Percentiles rank a stretch among this genome's conserved stretches.
These are phyloP conservation scores for Pseudanteris insignis DNA, from an alignment of 2,888 invertebrate genomes.

Conservation along the genomic window DNA sequence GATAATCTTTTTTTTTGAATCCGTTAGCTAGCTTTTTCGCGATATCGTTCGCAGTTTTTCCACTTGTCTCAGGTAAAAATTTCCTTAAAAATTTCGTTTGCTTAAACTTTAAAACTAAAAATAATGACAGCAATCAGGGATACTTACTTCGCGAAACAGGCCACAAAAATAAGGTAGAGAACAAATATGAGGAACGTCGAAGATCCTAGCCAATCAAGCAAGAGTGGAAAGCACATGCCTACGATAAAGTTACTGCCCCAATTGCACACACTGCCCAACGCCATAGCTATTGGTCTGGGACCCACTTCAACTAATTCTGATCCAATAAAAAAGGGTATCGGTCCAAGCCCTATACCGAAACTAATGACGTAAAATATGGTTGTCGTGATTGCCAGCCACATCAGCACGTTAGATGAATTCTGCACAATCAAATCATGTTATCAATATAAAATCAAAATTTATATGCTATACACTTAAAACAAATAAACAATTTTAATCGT, in stretches of 20 bases:
- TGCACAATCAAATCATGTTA: too few species aligned
- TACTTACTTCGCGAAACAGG: conserved; percentile 71
- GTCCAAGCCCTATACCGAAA: conserved; percentile 86
- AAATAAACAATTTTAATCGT: too few species aligned
- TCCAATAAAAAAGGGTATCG: conserved; percentile 87
- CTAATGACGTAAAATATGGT: conserved; percentile 80
- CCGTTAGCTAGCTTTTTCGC: conserved; percentile 73
- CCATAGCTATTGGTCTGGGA: conserved; percentile 86
- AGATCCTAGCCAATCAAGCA: conserved; percentile 74
- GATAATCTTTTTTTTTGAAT: conserved; percentile 67
- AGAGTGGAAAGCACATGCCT: conserved; percentile 78
- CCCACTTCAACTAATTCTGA: conserved; percentile 87
- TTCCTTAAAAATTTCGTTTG: conserved; percentile 69
- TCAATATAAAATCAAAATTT: too few species aligned
- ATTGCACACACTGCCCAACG: conserved; percentile 84
- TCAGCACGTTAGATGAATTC: too few species aligned
- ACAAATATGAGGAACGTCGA: conserved; percentile 83
- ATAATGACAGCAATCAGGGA: background rate
- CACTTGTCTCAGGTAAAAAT: conserved; percentile 81
- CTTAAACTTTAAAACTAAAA: too few species aligned
- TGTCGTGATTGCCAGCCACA: conserved; percentile 76
- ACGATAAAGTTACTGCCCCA: conserved; percentile 91
- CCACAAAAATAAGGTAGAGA: conserved; percentile 68
- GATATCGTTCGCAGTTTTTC: conserved; percentile 74
- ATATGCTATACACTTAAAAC: too few species aligned